phyloP scores from a whole-genome alignment of 2,797 vertebrate genomes.

The Rousettus madagascariensis region DNA sequence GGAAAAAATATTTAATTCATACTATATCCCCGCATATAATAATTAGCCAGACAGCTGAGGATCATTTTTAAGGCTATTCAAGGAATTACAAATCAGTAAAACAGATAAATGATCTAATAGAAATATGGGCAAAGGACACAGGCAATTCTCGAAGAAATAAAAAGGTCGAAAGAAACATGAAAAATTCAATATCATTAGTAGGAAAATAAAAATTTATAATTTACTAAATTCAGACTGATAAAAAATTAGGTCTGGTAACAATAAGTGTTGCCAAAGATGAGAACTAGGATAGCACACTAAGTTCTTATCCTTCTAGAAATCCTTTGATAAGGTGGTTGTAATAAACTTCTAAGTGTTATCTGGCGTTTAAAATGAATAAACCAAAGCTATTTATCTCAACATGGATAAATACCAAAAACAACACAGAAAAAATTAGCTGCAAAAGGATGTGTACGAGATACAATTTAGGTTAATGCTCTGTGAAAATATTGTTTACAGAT shows the following conservation, averaged over 20 bases:
- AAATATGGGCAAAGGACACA: not conserved
- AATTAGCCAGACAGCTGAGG: not conserved
- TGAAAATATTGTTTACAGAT: not conserved
- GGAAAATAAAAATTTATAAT: slow-evolving; percentile 24
- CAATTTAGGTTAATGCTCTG: not conserved
- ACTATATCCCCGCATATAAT: not conserved
- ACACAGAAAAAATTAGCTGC: not conserved
- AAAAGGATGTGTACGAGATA: not conserved
- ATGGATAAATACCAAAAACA: not conserved
- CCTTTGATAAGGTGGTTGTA: too few species aligned
- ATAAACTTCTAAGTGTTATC: not conserved
- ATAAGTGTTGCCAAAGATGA: not conserved
- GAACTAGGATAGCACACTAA: not conserved
- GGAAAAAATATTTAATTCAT: not conserved
- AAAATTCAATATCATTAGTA: not conserved
- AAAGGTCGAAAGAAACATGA: not conserved
- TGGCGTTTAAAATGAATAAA: not conserved
- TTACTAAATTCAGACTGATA: not conserved
- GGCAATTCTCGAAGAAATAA: slow-evolving; percentile 11
- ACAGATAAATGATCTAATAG: not conserved
- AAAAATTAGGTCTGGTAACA: not conserved
- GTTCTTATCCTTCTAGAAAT: too few species aligned
- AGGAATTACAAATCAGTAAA: not conserved
- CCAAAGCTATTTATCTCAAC: not conserved
- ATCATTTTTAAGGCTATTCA: not conserved